Conservation (phyloP, 2,888 invertebrate genomes). For the Lobophora halterata region DNA sequence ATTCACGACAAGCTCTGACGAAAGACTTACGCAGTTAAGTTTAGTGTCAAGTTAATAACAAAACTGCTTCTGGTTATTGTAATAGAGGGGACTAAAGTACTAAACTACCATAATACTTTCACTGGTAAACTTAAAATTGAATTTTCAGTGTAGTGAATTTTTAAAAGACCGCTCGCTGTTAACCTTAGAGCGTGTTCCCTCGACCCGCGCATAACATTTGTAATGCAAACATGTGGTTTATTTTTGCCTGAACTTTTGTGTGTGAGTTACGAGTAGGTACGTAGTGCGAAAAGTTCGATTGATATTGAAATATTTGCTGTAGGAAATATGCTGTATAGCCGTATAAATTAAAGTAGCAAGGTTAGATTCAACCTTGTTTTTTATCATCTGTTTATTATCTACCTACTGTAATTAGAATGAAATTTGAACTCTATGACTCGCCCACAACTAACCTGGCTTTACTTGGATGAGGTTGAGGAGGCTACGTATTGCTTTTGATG, state of each 20-base stretch:
- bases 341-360: no score
- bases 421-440: no score
- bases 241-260: constrained; percentile 28
- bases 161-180: constrained; percentile 54
- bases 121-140: constrained; percentile 63
- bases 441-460: no score
- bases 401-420: no score
- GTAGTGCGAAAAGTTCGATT: constrained; percentile 14
- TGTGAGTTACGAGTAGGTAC: constrained; percentile 7
- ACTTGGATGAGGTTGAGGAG: no score
- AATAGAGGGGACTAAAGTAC: constrained; percentile 33
- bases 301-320: constrained; percentile 13
- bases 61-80: constrained; percentile 33
- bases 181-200: constrained; percentile 49
- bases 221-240: constrained; percentile 48
- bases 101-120: constrained; percentile 49
- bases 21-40: constrained; percentile 38
- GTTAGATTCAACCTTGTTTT: no score
- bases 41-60: constrained; percentile 44
- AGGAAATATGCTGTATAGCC: no score
- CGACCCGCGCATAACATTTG: constrained; percentile 41
- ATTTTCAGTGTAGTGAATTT: constrained; percentile 65
- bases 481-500: no score
- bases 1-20: constrained; percentile 30
- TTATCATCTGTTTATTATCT: no score